phyloP scores from a whole-genome alignment of 2,888 invertebrate species.

The Limnephilus marmoratus region DNA sequence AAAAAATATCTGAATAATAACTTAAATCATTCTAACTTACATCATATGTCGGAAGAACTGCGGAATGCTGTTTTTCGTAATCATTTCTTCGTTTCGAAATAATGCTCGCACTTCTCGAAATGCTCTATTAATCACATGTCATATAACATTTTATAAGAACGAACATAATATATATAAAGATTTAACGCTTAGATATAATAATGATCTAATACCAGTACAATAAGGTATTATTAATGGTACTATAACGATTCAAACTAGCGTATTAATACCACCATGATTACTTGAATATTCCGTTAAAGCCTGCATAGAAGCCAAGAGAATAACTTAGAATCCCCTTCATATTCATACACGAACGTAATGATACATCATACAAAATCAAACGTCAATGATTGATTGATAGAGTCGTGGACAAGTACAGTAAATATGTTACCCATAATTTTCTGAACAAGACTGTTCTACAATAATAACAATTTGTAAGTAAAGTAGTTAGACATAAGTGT shows the following conservation, averaged over 20 bases:
- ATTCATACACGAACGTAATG: neutral
- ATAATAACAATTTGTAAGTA: neutral
- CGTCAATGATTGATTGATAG: neutral
- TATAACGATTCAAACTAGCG: neutral
- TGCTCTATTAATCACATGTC: too few species aligned
- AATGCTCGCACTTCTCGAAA: too few species aligned
- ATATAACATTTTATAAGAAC: too few species aligned
- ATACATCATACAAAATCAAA: neutral
- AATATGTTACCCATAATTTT: neutral
- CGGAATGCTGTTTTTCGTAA: too few species aligned
- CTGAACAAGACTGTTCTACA: neutral
- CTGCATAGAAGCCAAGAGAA: neutral
- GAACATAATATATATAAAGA: neutral
- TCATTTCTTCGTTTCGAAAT: too few species aligned
- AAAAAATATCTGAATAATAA: too few species aligned
- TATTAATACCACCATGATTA: neutral
- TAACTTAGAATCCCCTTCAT: neutral
- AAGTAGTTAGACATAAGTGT: neutral
- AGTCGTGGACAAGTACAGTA: neutral
- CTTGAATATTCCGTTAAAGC: neutral
- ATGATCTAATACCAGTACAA: neutral
- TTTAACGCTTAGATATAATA: neutral
- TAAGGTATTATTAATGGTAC: neutral
- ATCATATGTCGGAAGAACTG: too few species aligned
- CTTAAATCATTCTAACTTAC: too few species aligned